Evolutionary conservation across 2,113 vertebrate species (phyloP).

Genomic region (Oncorhynchus tshawytscha): DNA sequence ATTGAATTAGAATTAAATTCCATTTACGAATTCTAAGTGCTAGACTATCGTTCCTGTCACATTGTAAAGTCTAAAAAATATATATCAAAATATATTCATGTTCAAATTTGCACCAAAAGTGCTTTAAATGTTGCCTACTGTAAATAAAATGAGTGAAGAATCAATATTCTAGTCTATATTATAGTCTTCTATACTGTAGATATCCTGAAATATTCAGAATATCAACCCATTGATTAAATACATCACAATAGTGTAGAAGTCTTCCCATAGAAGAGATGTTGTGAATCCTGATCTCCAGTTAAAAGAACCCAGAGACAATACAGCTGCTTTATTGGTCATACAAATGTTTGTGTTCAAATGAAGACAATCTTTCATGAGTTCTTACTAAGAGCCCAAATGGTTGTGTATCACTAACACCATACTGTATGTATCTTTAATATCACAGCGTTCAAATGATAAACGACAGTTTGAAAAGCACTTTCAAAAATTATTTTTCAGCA

Average conservation of each 20-base stretch:
- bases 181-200: too few species aligned
- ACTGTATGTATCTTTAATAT: conserved; percentile 73
- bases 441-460: conserved; percentile 76
- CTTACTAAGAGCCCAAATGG: conserved; percentile 78
- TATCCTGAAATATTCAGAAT: too few species aligned
- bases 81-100: not conserved
- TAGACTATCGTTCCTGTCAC: too few species aligned
- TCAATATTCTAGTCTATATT: too few species aligned
- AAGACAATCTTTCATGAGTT: conserved; percentile 83
- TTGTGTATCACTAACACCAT: conserved; percentile 79
- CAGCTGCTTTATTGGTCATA: conserved; percentile 82
- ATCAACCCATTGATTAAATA: too few species aligned
- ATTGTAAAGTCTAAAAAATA: not conserved
- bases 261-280: not conserved
- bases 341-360: conserved; percentile 84
- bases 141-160: too few species aligned
- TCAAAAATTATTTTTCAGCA: conserved; percentile 62
- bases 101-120: not conserved
- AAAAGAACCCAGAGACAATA: conserved; percentile 35
- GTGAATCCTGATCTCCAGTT: not conserved
- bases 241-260: too few species aligned
- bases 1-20: too few species aligned
- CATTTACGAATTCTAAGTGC: too few species aligned
- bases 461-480: conserved; percentile 79
- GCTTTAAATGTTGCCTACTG: too few species aligned